Evolutionary conservation across 1,140 invertebrate genomes (phyloP).

Genomic region (Brachionus asplanchnoidis): DNA sequence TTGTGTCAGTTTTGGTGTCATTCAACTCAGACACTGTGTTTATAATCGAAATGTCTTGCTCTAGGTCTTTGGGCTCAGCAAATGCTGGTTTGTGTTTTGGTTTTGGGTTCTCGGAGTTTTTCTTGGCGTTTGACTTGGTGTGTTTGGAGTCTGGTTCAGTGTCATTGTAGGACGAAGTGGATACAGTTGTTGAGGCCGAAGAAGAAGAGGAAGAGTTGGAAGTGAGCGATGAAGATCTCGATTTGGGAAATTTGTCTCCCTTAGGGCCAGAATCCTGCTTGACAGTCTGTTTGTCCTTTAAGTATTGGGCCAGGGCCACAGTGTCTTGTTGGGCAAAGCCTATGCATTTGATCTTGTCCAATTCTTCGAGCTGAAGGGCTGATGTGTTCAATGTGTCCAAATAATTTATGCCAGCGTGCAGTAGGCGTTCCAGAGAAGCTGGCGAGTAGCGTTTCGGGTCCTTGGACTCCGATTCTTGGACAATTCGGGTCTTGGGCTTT

Average conservation of each 20-base stretch:
- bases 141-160: neutral
- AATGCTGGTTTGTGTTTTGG: neutral
- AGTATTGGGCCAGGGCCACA: slow-evolving; percentile 54
- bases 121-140: neutral
- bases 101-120: neutral
- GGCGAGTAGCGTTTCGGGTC: slow-evolving; percentile 47
- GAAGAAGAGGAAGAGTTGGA: slow-evolving; percentile 46
- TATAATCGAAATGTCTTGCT: slow-evolving; percentile 1
- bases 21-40: slow-evolving; percentile 13
- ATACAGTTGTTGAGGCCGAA: slow-evolving; percentile 44
- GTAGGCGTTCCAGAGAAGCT: slow-evolving; percentile 48
- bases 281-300: slow-evolving; percentile 48
- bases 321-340: slow-evolving; percentile 57
- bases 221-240: slow-evolving; percentile 22
- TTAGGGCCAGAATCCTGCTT: neutral
- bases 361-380: slow-evolving; percentile 50
- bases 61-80: neutral
- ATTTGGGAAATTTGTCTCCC: neutral
- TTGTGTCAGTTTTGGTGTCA: slow-evolving; percentile 1
- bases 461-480: neutral
- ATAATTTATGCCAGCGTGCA: slow-evolving; percentile 51
- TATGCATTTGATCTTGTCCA: slow-evolving; percentile 52
- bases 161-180: slow-evolving; percentile 8
- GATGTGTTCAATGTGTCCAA: slow-evolving; percentile 55
- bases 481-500: neutral